Evolutionary conservation across 2,113 vertebrate genomes (phyloP).

Genomic region (Chiloscyllium plagiosum): DNA sequence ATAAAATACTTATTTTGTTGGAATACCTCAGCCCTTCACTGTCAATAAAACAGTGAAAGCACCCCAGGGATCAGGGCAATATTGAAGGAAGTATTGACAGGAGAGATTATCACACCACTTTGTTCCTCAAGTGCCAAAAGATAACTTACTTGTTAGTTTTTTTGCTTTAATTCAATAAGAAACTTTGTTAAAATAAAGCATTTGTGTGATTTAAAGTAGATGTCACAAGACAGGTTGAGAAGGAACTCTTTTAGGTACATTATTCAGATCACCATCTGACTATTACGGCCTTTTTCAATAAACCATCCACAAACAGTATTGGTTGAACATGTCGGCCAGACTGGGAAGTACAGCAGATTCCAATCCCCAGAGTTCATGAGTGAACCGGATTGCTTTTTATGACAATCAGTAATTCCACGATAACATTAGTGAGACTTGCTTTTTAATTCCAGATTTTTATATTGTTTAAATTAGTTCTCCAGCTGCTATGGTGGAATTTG

Average conservation of each 20-base stretch:
- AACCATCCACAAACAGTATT: neutral
- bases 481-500: neutral
- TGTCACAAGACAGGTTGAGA: neutral
- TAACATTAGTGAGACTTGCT: neutral
- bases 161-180: neutral
- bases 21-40: constrained; percentile 22
- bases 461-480: neutral
- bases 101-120: constrained; percentile 23
- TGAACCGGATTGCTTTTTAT: neutral
- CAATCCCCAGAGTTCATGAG: neutral
- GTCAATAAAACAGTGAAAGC: constrained; percentile 23
- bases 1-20: constrained; percentile 33
- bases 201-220: neutral
- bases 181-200: neutral
- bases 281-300: neutral
- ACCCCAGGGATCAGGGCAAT: constrained; percentile 8
- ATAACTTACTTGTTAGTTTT: constrained; percentile 2
- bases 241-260: neutral
- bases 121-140: neutral
- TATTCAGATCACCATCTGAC: neutral
- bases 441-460: neutral
- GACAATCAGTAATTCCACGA: neutral
- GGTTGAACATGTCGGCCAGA: neutral
- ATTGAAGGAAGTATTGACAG: constrained; percentile 29
- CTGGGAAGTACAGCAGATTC: neutral